Percentiles rank a stretch among this genome's conserved stretches.
These are phyloP conservation scores for Drosophila paucipuncta DNA, from an alignment of 2,888 invertebrate species.

Conservation along the genomic window DNA sequence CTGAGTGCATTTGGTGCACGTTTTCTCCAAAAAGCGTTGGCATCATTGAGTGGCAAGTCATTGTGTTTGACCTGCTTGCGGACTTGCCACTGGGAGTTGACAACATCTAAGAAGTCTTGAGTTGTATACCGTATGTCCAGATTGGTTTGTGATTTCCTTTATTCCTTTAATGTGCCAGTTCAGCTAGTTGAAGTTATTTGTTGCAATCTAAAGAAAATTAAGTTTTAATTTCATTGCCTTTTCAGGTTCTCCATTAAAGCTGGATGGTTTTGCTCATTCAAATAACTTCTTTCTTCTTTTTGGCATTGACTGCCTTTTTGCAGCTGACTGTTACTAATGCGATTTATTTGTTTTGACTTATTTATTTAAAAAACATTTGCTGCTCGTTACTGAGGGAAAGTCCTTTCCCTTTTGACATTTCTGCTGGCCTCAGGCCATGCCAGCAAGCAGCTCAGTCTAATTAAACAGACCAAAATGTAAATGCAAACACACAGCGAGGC, in stretches of 20 bases:
- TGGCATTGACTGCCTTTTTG: background rate
- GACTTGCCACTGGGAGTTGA: background rate
- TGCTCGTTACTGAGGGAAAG: background rate
- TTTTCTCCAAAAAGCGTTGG: background rate
- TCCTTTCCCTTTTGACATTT: conserved; percentile 15
- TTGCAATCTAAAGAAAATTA: background rate
- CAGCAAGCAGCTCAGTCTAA: conserved; percentile 31
- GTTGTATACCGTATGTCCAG: background rate
- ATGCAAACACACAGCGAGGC: conserved; percentile 21
- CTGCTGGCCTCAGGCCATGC: conserved; percentile 9
- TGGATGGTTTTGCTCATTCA: background rate
- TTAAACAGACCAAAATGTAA: conserved; percentile 44
- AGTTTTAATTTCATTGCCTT: background rate
- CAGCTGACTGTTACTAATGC: background rate
- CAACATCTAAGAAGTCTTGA: background rate
- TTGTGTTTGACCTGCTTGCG: background rate
- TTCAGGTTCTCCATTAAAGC: background rate
- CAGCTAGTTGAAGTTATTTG: background rate
- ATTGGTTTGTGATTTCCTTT: background rate
- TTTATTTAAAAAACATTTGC: conserved; percentile 5
- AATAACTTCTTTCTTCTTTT: background rate
- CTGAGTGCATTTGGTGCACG: background rate
- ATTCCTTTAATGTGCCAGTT: background rate
- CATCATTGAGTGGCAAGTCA: background rate
- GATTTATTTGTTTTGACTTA: conserved; percentile 16